A percentile compares a stretch with the other conserved stretches of the same genome.
These are phyloP conservation scores for Allobates femoralis DNA, from an alignment of 2,797 vertebrate genomes.

Conservation along the genomic window DNA sequence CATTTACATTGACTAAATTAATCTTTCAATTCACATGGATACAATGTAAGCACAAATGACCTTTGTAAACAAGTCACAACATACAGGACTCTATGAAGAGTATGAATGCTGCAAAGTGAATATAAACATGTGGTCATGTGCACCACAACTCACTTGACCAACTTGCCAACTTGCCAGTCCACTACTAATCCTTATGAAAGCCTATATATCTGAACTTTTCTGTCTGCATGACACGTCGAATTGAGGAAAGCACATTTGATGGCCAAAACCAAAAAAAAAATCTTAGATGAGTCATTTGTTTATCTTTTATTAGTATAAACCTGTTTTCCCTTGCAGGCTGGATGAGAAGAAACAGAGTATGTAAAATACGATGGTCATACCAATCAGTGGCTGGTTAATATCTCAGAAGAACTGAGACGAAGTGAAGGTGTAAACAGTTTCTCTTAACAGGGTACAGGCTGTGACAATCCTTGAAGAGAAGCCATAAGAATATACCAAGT, in stretches of 20 bases:
- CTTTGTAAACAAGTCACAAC: background rate
- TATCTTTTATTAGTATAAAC: conserved; percentile 26
- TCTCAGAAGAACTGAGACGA: background rate
- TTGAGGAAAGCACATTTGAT: background rate
- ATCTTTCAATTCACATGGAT: background rate
- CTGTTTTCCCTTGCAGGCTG: background rate
- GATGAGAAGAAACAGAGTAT: conserved; percentile 1
- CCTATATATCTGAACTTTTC: background rate
- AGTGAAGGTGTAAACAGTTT: conserved; percentile 11
- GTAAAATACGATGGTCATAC: background rate
- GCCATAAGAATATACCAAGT: conserved; percentile 13
- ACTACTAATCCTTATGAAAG: background rate
- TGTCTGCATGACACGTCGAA: background rate
- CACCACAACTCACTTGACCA: too few species aligned
- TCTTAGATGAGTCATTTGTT: background rate
- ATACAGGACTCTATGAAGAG: background rate
- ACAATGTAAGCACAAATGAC: conserved; percentile 3
- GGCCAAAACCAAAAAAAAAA: background rate
- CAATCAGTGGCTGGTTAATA: conserved; percentile 8
- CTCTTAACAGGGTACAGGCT: background rate
- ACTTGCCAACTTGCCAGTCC: background rate
- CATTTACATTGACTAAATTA: conserved; percentile 7
- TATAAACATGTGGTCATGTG: conserved; percentile 4
- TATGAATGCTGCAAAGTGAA: conserved; percentile 20
- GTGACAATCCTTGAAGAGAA: background rate